Evolutionary conservation across 2,113 vertebrate species (phyloP), one percentile per base, ranked within the genome.

Genomic region (Neolamprologus tretocephalus): DNA sequence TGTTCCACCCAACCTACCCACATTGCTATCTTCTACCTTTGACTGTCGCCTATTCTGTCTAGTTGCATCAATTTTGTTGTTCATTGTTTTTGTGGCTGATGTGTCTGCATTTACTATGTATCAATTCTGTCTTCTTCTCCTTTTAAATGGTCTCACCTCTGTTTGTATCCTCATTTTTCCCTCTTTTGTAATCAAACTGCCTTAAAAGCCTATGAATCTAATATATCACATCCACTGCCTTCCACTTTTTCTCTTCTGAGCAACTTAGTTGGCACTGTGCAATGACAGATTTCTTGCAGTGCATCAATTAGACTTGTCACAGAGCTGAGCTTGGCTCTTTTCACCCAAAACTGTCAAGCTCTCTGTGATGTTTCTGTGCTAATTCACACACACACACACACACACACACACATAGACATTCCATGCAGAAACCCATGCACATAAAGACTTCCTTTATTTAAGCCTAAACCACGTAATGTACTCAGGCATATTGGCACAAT

Each of bases 291-390:
- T 83, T 78, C 55, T 53, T 82, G 82, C 88, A 53, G 63, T 45
- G 80, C 73, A 89, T 92, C 89, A 90, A 86, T 93, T 93, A 91
- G 73, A 81, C 53, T 81, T 85, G 90, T 86, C 89, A 91, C 51
- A 81, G 23, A 47, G 80, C 86, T 89, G 82, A 87, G 83, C 63
- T 83, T 79, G 86, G 73, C 80, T 89, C 79, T 87, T 90, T 86
- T 57, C 53, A 47, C 40, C 81, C 53, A 80, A 78, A 89, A 47
- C 14, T 88, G 88, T 88, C 89, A 91, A 86, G 54, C 71, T 40
- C 51, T 63, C 58, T 79, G 85, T 68, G 86, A 92, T 86, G 75
- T 84, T 47, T 61, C 66, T 89, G 73, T 66, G 33, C 89, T 83
- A 83, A 58, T 16, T 71, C 68, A 57, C 26, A 58, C 28, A 75